Base-by-base conservation (phyloP, 2,113 vertebrate species). In the Actinemys pallida region DNA sequence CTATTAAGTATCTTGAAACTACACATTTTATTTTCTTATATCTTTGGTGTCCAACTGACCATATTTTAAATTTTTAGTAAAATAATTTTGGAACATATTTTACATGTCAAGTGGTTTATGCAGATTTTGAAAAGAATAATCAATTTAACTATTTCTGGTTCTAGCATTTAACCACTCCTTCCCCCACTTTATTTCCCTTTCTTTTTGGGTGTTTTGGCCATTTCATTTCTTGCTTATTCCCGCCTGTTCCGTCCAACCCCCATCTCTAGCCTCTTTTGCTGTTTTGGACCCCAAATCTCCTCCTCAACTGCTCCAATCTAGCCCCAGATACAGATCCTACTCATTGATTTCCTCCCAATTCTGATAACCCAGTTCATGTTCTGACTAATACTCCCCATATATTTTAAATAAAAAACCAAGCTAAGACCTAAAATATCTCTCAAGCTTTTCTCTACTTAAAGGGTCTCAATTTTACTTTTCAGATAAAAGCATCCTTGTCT, bases 141-240 rank as follows among this genome's bases (percentile, higher is more conserved):
- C 14, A 59, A 20, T 84, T 86, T 57, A 57, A 78, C 35, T n/a
- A 12, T 84, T 93, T 81, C 72, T 3, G 1, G 75, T 89, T 93
- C 81, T 65, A 65, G 62, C 14, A 31, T 65, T 72, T 72, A 4
- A n/a, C 16, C n/a, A 10, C 8, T 72, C n/a, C 65, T 69, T 62
- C 25, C 5, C 56, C 25, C 3, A 59, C 27, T 31, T 59, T 59
- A 59, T 59, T 59, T 59, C 57, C 57, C 57, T 59, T 59, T 59
- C 27, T 59, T 59, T 59, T 59, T 59, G 57, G 57, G 27, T 72
- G 76, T 2, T 8, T 72, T 91, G 88, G 88, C 81, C 88, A 52
- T 87, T 95, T 94, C 80, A 86, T 78, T 53, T 86, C 92, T 85
- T 89, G 84, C 31, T 57, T 72, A 62, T 1, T 83, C 84, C 57